Evolutionary conservation across 2,113 vertebrate species (phyloP).

Genomic region (Ptychochromis oligacanthus): DNA sequence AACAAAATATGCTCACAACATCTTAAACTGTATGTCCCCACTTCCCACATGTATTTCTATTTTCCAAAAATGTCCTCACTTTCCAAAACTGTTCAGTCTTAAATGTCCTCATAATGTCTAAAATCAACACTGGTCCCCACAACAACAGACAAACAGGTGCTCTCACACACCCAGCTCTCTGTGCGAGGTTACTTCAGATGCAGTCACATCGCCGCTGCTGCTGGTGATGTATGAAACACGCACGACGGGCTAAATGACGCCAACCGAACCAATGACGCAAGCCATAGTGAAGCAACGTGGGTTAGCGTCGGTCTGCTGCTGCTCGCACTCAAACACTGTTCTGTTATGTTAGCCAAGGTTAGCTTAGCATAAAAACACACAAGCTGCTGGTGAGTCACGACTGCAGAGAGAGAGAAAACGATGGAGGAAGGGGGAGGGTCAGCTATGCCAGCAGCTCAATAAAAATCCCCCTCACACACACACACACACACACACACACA

Average conservation of each 20-base stretch:
- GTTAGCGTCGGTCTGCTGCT: neutral
- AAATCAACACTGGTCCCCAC: neutral
- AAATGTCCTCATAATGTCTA: neutral
- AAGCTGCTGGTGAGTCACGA: constrained; percentile 19
- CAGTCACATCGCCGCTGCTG: neutral
- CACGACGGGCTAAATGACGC: neutral
- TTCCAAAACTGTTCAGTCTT: too few relatives aligned
- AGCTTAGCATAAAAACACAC: constrained; percentile 19
- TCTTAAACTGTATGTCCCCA: too few relatives aligned
- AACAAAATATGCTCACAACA: too few relatives aligned
- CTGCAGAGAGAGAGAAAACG: neutral
- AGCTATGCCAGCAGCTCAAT: neutral
- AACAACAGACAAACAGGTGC: neutral
- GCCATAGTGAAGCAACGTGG: neutral
- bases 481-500: neutral
- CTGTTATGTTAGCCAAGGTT: neutral
- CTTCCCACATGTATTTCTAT: too few relatives aligned
- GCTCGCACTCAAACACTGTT: neutral
- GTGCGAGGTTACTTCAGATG: neutral
- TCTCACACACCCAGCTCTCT: neutral
- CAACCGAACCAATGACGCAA: neutral
- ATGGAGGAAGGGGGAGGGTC: constrained; percentile 1
- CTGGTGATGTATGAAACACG: neutral
- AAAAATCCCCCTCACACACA: neutral
- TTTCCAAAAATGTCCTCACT: too few relatives aligned